Conservation (phyloP, 2,888 invertebrate genomes). For the Ophion costatus region DNA sequence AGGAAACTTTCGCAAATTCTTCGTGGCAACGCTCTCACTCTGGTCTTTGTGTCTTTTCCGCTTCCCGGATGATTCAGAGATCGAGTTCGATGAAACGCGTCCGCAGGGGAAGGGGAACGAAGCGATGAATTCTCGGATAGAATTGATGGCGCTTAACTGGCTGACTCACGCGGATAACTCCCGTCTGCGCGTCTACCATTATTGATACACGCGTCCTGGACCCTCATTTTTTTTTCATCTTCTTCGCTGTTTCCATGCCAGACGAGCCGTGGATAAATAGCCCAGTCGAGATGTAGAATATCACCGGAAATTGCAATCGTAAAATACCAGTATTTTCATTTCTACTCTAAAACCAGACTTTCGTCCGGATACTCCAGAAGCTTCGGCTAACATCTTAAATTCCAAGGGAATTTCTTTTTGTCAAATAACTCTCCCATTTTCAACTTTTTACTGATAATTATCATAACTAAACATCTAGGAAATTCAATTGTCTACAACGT, state of each 20-base stretch:
- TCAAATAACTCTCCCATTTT: no score
- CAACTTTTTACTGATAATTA: no score
- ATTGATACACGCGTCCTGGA: conserved; percentile 1
- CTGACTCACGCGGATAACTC: conserved; percentile 32
- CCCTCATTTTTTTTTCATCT: not conserved
- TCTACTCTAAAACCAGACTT: no score
- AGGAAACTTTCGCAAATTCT: not conserved
- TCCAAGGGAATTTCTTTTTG: no score
- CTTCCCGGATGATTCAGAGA: conserved; percentile 69
- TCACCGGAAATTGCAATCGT: no score
- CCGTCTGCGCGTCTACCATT: conserved; percentile 10
- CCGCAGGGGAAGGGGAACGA: not conserved
- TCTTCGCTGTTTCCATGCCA: not conserved
- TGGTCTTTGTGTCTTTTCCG: not conserved
- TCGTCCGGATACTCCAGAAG: no score
- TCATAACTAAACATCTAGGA: no score
- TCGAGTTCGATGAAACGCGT: conserved; percentile 70
- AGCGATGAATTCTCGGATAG: conserved; percentile 14
- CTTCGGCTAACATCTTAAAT: no score
- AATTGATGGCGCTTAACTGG: conserved; percentile 16
- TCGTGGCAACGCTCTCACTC: not conserved
- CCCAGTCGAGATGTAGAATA: no score
- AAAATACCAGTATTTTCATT: no score
- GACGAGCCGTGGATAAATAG: not conserved
- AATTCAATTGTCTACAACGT: no score